Base-by-base conservation (phyloP, 1,140 invertebrate genomes). In the Pogonomyrmex californicus region DNA sequence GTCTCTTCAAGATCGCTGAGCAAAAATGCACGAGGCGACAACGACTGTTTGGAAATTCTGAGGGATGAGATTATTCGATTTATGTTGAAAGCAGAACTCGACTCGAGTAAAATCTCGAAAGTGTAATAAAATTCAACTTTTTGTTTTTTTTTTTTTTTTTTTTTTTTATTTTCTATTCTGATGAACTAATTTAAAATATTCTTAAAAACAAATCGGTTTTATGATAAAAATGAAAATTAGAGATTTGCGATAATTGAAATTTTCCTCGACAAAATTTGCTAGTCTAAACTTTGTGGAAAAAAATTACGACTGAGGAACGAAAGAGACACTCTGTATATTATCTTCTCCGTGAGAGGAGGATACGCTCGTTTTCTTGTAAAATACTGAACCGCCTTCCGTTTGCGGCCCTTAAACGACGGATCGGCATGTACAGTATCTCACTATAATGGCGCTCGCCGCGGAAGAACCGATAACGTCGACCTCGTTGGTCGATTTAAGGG, bases 361-460 rank as follows among this genome's bases (percentile, higher is more conserved):
- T 47, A 58, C 17, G 66, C 14, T 75, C 5, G 30, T 60, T 44
- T 30, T 71, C 68, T 83, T 54, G 47, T 83, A 83, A 81, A 73
- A 49, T 60, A 86, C 33, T 41, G 30, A 49, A 49, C 68, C 44
- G 75, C 56, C 88, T 90, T 89, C 89, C 79, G 86, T 88, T 90
- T 60, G 89, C 81, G 88, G 73, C 65, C 87, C 71, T 87, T 90
- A 90, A 90, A 90, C 89, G 90, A 91, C 89, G 89, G 79, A 91
- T 91, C 90, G 58, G 77, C 83, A 76, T 75, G 68, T 88, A 78
- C 89, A 82, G 85, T 91, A 91, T 91, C 90, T 91, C 90, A 81
- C 83, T 81, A 82, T 91, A 91, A 91, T 91, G 90, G 90, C 79
- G 79, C 90, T 78, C 86, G 87, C 87, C 79, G 89, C 89, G 71